These are phyloP conservation scores for Echinarachnius parma DNA, from an alignment of 53 echinoderm and acorn worm genomes.

Conservation along the genomic window DNA sequence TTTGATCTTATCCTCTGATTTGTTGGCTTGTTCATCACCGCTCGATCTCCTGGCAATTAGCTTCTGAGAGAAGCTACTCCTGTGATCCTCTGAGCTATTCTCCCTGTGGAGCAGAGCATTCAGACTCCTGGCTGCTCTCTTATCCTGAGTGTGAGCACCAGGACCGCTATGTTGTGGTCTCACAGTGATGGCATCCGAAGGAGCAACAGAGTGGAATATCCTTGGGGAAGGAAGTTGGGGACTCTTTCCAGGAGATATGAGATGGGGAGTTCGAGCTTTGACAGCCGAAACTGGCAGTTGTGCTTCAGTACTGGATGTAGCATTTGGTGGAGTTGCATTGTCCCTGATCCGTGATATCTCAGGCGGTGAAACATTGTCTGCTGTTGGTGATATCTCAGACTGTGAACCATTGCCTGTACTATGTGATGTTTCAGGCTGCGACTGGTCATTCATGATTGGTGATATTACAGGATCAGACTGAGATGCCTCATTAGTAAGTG, in stretches of 20 bases:
- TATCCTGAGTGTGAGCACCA: conserved; percentile 6
- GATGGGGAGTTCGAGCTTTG: conserved; percentile 1
- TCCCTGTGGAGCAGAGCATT: conserved; percentile 9
- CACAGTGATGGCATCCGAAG: conserved; percentile 69
- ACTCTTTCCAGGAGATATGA: conserved; percentile 48
- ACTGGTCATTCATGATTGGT: conserved; percentile 11
- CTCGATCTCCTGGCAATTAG: conserved; percentile 41
- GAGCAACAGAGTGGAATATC: conserved; percentile 69
- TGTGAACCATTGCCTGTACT: no score
- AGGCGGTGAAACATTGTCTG: background rate
- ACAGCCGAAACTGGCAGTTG: conserved; percentile 4
- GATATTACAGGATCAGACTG: conserved; percentile 9
- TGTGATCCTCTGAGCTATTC: background rate
- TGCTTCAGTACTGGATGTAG: conserved; percentile 13
- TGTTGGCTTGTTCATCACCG: conserved; percentile 12
- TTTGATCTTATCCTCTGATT: conserved; percentile 4
- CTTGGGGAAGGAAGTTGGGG: conserved; percentile 67
- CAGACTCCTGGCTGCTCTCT: conserved; percentile 22
- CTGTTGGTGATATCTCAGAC: no score
- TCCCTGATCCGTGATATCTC: background rate
- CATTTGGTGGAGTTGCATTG: background rate
- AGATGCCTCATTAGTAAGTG: no score
- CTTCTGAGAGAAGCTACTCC: conserved; percentile 32
- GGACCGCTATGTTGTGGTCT: conserved; percentile 57
- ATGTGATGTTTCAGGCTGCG: no score